These are phyloP conservation scores for Siniperca knerii DNA, from an alignment of 2,113 vertebrate genomes.

Conservation along the genomic window DNA sequence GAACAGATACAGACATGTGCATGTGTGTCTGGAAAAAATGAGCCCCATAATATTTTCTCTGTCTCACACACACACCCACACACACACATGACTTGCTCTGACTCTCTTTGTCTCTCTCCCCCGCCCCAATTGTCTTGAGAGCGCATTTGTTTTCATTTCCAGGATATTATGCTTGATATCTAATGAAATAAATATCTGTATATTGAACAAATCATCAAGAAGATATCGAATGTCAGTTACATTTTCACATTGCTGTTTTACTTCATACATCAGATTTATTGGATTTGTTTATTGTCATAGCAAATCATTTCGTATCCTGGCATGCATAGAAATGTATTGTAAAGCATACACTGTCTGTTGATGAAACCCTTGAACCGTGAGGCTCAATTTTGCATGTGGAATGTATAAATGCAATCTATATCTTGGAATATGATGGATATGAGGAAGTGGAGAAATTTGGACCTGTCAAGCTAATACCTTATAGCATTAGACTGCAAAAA, in stretches of 20 bases:
- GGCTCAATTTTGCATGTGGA: constrained; percentile 32
- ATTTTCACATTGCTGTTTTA: constrained; percentile 50
- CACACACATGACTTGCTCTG: constrained; percentile 6
- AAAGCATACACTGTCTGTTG: constrained; percentile 23
- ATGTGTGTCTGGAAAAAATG: neutral
- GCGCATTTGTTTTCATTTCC: constrained; percentile 84
- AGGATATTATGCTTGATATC: constrained; percentile 77
- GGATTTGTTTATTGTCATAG: constrained; percentile 67
- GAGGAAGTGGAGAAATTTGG: constrained; percentile 36
- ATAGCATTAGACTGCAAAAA: constrained; percentile 46
- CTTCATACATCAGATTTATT: constrained; percentile 64
- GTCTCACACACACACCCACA: neutral
- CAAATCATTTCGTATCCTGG: constrained; percentile 49
- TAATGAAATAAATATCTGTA: constrained; percentile 83
- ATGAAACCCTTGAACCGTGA: constrained; percentile 54
- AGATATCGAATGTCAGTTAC: constrained; percentile 65
- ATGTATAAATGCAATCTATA: constrained; percentile 35
- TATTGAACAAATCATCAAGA: constrained; percentile 75
- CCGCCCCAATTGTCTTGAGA: constrained; percentile 67
- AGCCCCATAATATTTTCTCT: neutral
- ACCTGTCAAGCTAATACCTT: constrained; percentile 40
- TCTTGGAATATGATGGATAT: constrained; percentile 47
- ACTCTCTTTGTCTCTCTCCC: constrained; percentile 50
- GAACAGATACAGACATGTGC: neutral
- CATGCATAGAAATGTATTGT: constrained; percentile 29